Evolutionary conservation across 2,797 vertebrate species (phyloP), one percentile per base, ranked within the genome.

Genomic region (Enteromius radiatus): DNA sequence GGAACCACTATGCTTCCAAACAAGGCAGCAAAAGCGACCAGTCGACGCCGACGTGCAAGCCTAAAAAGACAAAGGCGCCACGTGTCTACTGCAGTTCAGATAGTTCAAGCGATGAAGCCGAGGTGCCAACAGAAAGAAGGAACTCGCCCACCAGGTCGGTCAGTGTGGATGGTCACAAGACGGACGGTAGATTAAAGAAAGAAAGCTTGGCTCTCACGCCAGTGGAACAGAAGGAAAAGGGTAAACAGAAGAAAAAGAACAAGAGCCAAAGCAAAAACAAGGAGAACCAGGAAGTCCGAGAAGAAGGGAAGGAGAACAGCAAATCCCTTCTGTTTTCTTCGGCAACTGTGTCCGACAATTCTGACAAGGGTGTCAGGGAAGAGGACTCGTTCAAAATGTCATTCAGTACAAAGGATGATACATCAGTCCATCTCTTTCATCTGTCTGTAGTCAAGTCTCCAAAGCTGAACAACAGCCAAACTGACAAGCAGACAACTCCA

Each of bases 211-310:
- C 87, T 83, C 84, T 91, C 84, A 86, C 91, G 8, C 45, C 84
- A 81, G 90, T 86, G 0, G 98, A 99, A 79, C 96, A 95, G 86
- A 99, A 97, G 84, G 97, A 98, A 87, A 99, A 98, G 87, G 96
- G 97, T 59, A 99, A 99, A 92, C 95, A 97, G 31, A 99, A 99
- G 94, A 96, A 93, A 90, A 99, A 98, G 91, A 93, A 96, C 84
- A 99, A 99, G 91, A 99, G 96, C 88, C 98, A 97, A 89, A 98
- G 95, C 89, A 99, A 99, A 95, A 99, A 99, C 91, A 99, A 99
- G 92, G 98, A 99, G 86, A 99, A 99, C 90, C 97, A 99, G 87
- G 97, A 99, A 82, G 87, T 96, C 70, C 94, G 95, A 81, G 93
- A 95, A 86, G 96, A 97, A 0, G 95, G 96, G 11, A 97, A 97